A percentile compares a stretch with the other conserved stretches of the same genome.
These are phyloP conservation scores for Melinopterus prodromus DNA, from an alignment of 2,888 invertebrate genomes.

Conservation along the genomic window DNA sequence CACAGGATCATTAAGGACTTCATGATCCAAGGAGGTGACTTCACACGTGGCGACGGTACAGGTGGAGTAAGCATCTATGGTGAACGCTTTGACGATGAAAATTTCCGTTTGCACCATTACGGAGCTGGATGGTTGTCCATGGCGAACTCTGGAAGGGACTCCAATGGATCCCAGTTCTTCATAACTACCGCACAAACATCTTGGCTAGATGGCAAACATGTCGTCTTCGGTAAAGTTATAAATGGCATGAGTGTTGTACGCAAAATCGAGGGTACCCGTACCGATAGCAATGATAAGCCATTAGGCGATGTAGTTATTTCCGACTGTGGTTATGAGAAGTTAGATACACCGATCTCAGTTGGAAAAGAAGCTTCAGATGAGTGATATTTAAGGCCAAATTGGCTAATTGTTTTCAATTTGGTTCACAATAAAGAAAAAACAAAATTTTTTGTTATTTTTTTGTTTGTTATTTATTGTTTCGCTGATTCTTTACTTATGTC, in stretches of 20 bases:
- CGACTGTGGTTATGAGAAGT: slow-evolving; percentile 74
- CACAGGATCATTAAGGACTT: slow-evolving; percentile 90
- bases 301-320: slow-evolving; percentile 82
- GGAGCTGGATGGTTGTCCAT: slow-evolving; percentile 98
- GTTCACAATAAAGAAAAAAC: too few relatives aligned
- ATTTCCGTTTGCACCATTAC: slow-evolving; percentile 97
- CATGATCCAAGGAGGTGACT: slow-evolving; percentile 96
- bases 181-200: slow-evolving; percentile 88
- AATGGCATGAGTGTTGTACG: slow-evolving; percentile 87
- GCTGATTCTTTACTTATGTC: too few relatives aligned
- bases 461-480: too few relatives aligned
- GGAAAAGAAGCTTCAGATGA: slow-evolving; percentile 81
- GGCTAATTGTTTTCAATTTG: background rate
- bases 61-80: slow-evolving; percentile 73
- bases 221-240: slow-evolving; percentile 94
- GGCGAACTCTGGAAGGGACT: slow-evolving; percentile 98
- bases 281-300: slow-evolving; percentile 83
- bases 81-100: slow-evolving; percentile 81
- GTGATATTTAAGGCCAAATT: background rate
- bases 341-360: slow-evolving; percentile 82
- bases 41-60: slow-evolving; percentile 93
- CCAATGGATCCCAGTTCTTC: slow-evolving; percentile 98
- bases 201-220: slow-evolving; percentile 95
- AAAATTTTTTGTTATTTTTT: too few relatives aligned
- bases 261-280: slow-evolving; percentile 79